Evolutionary conservation across 1,140 invertebrate species (phyloP).

Genomic region (Drosophila suzukii): DNA sequence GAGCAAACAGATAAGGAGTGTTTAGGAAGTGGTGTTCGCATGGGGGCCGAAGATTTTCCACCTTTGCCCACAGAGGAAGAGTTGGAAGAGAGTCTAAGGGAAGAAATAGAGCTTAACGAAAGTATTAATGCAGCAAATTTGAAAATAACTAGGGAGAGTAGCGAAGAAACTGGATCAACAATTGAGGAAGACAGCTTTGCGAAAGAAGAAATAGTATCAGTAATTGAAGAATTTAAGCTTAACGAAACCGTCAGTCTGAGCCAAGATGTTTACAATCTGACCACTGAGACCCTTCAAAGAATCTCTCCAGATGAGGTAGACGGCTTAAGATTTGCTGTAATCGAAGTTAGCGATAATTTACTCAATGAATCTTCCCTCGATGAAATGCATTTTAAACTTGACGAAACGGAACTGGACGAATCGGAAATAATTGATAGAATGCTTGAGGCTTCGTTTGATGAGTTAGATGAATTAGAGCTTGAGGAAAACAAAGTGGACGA

Average conservation of each 20-base stretch:
- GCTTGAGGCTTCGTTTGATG: constrained; percentile 27
- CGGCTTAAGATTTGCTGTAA: constrained; percentile 14
- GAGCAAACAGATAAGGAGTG: constrained; percentile 29
- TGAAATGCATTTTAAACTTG: constrained; percentile 6
- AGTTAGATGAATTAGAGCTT: constrained; percentile 12
- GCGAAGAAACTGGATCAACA: neutral
- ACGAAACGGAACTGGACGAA: constrained; percentile 23
- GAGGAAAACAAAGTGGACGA: constrained; percentile 1
- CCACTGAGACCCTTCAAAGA: constrained; percentile 23
- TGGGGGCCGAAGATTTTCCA: constrained; percentile 58
- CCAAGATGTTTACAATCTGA: constrained; percentile 36
- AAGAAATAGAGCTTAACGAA: constrained; percentile 42
- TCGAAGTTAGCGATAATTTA: constrained; percentile 17
- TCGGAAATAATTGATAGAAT: constrained; percentile 11
- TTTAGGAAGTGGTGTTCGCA: neutral
- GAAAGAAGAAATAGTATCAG: neutral
- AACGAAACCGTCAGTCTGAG: constrained; percentile 33
- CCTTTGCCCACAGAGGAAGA: constrained; percentile 70
- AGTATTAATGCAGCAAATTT: neutral
- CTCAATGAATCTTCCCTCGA: constrained; percentile 15
- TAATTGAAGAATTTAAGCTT: constrained; percentile 6
- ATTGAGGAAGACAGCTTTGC: neutral
- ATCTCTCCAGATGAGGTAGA: constrained; percentile 7
- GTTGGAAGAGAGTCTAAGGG: constrained; percentile 64
- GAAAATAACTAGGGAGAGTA: constrained; percentile 5